A percentile compares a stretch with the other conserved stretches of the same genome.
These are phyloP conservation scores for Pomacea maculata DNA, from an alignment of 1,140 invertebrate species.

Conservation along the genomic window DNA sequence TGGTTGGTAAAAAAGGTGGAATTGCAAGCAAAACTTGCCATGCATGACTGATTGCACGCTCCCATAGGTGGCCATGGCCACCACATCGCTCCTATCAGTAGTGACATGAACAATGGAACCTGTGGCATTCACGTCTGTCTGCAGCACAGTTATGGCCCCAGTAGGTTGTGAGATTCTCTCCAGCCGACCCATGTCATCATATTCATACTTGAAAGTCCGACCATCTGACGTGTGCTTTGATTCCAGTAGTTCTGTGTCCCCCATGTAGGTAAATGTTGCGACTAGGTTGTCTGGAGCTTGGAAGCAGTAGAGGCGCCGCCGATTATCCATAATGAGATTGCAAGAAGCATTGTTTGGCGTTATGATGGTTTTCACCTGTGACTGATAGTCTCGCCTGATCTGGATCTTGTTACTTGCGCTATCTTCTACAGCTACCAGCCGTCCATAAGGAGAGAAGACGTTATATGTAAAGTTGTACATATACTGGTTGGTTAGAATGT, in stretches of 20 bases:
- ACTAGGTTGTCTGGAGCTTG: conserved; percentile 91
- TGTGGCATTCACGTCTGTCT: conserved; percentile 61
- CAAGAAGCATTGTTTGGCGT: conserved; percentile 94
- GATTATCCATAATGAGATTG: conserved; percentile 80
- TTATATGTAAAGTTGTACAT: conserved; percentile 94
- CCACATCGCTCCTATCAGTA: conserved; percentile 58
- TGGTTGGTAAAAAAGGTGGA: conserved; percentile 27
- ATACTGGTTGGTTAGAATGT: conserved; percentile 90
- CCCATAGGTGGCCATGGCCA: conserved; percentile 64
- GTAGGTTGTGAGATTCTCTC: conserved; percentile 86
- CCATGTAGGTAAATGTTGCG: conserved; percentile 92
- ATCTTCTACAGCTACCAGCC: conserved; percentile 90
- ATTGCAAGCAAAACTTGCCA: conserved; percentile 59
- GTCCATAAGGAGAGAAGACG: conserved; percentile 95
- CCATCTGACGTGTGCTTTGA: conserved; percentile 76
- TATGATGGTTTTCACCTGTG: conserved; percentile 86
- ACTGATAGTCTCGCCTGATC: conserved; percentile 77
- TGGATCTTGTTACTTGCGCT: conserved; percentile 88
- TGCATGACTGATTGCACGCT: conserved; percentile 64
- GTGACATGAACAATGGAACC: conserved; percentile 62
- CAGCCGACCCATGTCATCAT: conserved; percentile 85
- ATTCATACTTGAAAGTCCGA: conserved; percentile 87
- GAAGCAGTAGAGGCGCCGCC: conserved; percentile 88
- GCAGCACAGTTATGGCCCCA: conserved; percentile 84
- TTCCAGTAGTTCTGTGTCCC: conserved; percentile 83